A percentile compares a stretch with the other conserved stretches of the same genome.
phyloP scores from a whole-genome alignment of 2,888 invertebrate genomes.

The Drosophila paranaensis region DNA sequence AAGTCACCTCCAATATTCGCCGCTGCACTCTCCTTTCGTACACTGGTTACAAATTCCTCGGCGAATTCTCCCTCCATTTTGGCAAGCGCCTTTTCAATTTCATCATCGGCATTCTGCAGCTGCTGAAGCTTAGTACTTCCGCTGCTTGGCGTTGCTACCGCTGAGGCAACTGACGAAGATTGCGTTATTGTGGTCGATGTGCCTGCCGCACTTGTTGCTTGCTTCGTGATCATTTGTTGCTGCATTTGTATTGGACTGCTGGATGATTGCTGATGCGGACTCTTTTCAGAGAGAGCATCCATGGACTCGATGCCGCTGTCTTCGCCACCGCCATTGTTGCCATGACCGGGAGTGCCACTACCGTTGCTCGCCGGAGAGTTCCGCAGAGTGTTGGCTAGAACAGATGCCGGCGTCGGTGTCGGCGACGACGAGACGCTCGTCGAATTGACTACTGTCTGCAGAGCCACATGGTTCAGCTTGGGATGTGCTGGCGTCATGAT shows the following conservation, averaged over 20 bases:
- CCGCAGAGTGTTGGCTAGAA: slow-evolving; percentile 65
- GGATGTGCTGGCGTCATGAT: slow-evolving; percentile 15
- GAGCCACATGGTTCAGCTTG: slow-evolving; percentile 36
- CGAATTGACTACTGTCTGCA: slow-evolving; percentile 25
- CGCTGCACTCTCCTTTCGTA: slow-evolving; percentile 42
- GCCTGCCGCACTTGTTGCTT: slow-evolving; percentile 8
- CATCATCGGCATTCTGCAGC: slow-evolving; percentile 71
- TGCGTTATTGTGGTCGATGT: slow-evolving; percentile 30
- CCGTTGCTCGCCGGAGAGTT: slow-evolving; percentile 84
- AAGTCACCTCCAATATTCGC: slow-evolving; percentile 36
- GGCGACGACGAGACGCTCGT: slow-evolving; percentile 39
- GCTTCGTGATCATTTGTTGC: slow-evolving; percentile 40
- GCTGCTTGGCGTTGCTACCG: slow-evolving; percentile 35
- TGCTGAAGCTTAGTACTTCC: slow-evolving; percentile 22
- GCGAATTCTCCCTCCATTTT: slow-evolving; percentile 87
- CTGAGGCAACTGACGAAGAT: slow-evolving; percentile 10
- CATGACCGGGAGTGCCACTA: slow-evolving; percentile 85
- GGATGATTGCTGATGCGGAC: slow-evolving; percentile 92
- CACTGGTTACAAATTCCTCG: slow-evolving; percentile 70
- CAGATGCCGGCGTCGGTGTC: slow-evolving; percentile 57
- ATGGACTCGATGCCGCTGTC: slow-evolving; percentile 97
- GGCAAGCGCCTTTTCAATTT: slow-evolving; percentile 89
- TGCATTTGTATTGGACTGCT: slow-evolving; percentile 86
- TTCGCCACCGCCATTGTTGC: slow-evolving; percentile 87
- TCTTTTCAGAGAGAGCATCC: slow-evolving; percentile 97